Conservation (phyloP, 2,113 vertebrate genomes). For the Pantherophis guttatus region DNA sequence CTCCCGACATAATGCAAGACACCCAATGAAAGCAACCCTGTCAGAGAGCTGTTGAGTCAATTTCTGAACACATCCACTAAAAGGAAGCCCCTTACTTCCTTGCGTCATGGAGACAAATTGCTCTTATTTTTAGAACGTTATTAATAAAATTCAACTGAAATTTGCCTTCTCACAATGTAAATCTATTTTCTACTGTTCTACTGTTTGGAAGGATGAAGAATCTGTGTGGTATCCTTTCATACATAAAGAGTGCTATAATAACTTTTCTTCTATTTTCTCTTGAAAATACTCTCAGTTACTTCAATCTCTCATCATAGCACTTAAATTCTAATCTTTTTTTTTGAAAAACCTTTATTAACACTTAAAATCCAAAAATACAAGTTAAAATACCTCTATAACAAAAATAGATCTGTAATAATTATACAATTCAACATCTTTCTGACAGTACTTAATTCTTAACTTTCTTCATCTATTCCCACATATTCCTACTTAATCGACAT, state of each 20-base stretch:
- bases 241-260: background rate
- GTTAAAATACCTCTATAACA: too few species aligned
- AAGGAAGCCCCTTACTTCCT: background rate
- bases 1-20: background rate
- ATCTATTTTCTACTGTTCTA: background rate
- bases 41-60: background rate
- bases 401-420: too few species aligned
- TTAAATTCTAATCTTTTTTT: background rate
- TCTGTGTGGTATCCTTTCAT: background rate
- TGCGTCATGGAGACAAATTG: background rate
- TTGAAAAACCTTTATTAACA: too few species aligned
- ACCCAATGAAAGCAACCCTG: background rate
- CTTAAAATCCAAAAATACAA: too few species aligned
- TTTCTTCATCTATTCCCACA: too few species aligned
- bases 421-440: too few species aligned
- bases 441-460: too few species aligned
- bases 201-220: background rate
- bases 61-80: background rate
- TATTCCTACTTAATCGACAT: too few species aligned
- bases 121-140: background rate
- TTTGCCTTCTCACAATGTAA: background rate
- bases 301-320: background rate
- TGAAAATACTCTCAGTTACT: background rate
- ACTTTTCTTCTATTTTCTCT: background rate
- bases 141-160: background rate